Evolutionary conservation across 2,113 vertebrate genomes (phyloP).

Genomic region (Carassius carassius): DNA sequence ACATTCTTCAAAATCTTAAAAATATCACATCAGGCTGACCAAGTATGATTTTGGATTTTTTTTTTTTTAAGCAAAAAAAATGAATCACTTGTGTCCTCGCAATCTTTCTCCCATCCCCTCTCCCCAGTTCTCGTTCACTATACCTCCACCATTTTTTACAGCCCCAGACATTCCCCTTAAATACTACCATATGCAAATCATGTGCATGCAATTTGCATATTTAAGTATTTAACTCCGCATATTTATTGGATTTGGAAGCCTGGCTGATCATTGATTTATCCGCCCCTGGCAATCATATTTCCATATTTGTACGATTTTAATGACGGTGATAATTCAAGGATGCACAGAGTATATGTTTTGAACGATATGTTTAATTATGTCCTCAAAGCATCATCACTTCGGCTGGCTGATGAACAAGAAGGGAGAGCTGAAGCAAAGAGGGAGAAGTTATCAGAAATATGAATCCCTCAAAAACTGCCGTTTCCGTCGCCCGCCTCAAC

Average conservation of each 20-base stretch:
- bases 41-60: conserved; percentile 3
- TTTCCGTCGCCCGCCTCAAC: not conserved
- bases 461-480: conserved; percentile 6
- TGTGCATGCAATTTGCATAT: conserved; percentile 91
- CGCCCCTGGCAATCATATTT: conserved; percentile 91
- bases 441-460: conserved; percentile 32
- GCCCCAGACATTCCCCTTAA: conserved; percentile 90
- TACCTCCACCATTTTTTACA: conserved; percentile 85
- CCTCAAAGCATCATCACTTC: conserved; percentile 88
- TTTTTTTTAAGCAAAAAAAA: too few relatives aligned
- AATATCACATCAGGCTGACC: conserved; percentile 24
- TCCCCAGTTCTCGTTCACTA: conserved; percentile 74
- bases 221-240: conserved; percentile 92
- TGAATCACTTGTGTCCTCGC: conserved; percentile 79
- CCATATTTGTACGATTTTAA: conserved; percentile 90
- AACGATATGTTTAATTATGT: conserved; percentile 91
- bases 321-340: conserved; percentile 91
- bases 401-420: conserved; percentile 61
- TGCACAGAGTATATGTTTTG: conserved; percentile 88
- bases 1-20: conserved; percentile 74
- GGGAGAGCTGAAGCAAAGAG: conserved; percentile 25
- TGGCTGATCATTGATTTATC: conserved; percentile 91
- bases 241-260: conserved; percentile 89
- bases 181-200: conserved; percentile 92
- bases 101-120: conserved; percentile 82